A percentile compares a stretch with the other conserved stretches of the same genome.
Conservation (phyloP, 2,888 invertebrate genomes). For the Agrochola lychnidis region DNA sequence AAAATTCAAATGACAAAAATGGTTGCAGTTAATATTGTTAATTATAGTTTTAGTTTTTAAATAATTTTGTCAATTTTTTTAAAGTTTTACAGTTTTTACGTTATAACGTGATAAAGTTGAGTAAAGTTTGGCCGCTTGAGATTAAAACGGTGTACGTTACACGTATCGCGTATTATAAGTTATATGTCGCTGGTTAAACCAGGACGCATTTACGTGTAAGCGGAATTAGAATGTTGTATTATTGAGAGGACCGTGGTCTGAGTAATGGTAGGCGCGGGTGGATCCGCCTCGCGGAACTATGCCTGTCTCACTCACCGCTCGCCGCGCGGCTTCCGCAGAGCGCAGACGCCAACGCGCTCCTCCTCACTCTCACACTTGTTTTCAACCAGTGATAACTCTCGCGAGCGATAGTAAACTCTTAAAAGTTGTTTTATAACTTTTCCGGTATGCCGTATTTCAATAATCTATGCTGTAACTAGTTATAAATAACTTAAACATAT, state of each 20-base stretch:
- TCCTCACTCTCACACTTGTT: constrained; percentile 8
- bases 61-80: background rate
- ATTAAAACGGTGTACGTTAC: constrained; percentile 1
- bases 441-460: background rate
- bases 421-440: constrained; percentile 46
- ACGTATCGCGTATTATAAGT: constrained; percentile 23
- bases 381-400: constrained; percentile 20
- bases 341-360: constrained; percentile 40
- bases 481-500: background rate
- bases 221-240: constrained; percentile 54
- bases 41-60: background rate
- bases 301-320: constrained; percentile 28
- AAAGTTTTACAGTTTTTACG: background rate
- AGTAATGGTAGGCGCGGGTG: constrained; percentile 29
- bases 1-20: background rate
- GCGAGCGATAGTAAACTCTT: constrained; percentile 27
- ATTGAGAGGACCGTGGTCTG: constrained; percentile 37
- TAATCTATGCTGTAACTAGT: background rate
- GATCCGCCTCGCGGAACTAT: constrained; percentile 14
- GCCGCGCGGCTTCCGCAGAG: background rate
- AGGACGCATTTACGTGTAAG: constrained; percentile 33
- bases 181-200: constrained; percentile 19
- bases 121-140: constrained; percentile 5
- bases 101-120: background rate
- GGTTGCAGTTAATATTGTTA: background rate